phyloP scores from a whole-genome alignment of 1,140 invertebrate genomes.

The Atopsyche davidsoni region DNA sequence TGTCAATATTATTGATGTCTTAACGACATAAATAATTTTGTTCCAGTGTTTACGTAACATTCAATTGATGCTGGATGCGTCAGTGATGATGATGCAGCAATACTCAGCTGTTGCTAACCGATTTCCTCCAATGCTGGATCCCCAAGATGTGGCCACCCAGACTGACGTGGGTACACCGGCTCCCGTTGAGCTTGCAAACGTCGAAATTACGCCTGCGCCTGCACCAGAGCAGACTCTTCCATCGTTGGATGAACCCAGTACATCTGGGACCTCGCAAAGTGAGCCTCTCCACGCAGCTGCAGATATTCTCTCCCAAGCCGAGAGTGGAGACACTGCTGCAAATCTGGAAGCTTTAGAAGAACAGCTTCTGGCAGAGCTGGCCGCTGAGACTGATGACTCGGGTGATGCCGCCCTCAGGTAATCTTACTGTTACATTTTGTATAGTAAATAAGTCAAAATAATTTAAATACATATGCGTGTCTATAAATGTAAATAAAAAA shows the following conservation, averaged over 20 bases:
- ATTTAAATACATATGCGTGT: too few species aligned
- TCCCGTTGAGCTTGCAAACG: conserved; percentile 4
- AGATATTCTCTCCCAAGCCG: conserved; percentile 23
- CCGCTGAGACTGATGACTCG: neutral
- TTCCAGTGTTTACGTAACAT: conserved; percentile 75
- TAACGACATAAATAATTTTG: conserved; percentile 5
- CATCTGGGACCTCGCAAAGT: neutral
- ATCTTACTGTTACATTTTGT: too few species aligned
- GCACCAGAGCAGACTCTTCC: neutral
- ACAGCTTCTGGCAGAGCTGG: neutral
- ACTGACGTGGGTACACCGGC: conserved; percentile 35
- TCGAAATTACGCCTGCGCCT: neutral
- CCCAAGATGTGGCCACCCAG: conserved; percentile 41
- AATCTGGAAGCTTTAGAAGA: neutral
- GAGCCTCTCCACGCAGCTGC: conserved; percentile 25
- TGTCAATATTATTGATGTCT: neutral
- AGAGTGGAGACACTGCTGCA: neutral
- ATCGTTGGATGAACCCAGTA: neutral
- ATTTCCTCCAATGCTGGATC: conserved; percentile 34
- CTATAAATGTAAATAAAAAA: too few species aligned
- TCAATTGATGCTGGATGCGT: conserved; percentile 79
- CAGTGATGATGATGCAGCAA: conserved; percentile 83
- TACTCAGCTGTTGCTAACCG: conserved; percentile 61
- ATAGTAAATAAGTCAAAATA: too few species aligned
- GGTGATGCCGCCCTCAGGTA: neutral